Evolutionary conservation across 2,888 invertebrate genomes (phyloP).

Genomic region (Eueremaeus valkanovi): DNA sequence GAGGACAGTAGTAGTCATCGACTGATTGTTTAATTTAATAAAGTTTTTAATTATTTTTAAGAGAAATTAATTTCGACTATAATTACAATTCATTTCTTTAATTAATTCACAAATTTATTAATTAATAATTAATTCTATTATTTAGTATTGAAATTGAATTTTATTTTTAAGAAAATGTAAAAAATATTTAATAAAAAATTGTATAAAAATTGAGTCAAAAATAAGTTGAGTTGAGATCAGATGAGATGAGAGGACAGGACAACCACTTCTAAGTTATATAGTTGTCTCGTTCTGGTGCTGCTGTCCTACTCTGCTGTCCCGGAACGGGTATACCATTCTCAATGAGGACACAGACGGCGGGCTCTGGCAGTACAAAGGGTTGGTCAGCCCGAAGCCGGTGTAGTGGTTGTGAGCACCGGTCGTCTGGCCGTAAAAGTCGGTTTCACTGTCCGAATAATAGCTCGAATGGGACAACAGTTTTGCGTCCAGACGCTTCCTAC

Average conservation of each 20-base stretch:
- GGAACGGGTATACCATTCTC: no score
- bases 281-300: no score
- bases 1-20: background rate
- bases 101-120: no score
- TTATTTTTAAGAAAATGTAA: background rate
- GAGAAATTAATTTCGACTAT: no score
- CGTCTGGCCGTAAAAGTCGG: conserved; percentile 27
- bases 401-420: background rate
- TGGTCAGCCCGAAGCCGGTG: background rate
- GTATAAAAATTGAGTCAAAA: background rate
- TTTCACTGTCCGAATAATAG: conserved; percentile 38
- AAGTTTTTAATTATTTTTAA: no score
- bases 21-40: background rate
- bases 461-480: background rate
- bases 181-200: background rate
- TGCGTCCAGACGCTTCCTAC: background rate
- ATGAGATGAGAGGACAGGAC: background rate
- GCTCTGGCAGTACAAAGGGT: background rate
- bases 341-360: no score
- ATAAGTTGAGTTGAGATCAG: background rate
- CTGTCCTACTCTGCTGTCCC: no score
- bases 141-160: background rate
- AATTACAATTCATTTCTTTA: no score
- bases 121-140: no score
- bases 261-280: no score